Conservation (phyloP, 2,888 invertebrate species). For the Lycocerus yunnanus region DNA sequence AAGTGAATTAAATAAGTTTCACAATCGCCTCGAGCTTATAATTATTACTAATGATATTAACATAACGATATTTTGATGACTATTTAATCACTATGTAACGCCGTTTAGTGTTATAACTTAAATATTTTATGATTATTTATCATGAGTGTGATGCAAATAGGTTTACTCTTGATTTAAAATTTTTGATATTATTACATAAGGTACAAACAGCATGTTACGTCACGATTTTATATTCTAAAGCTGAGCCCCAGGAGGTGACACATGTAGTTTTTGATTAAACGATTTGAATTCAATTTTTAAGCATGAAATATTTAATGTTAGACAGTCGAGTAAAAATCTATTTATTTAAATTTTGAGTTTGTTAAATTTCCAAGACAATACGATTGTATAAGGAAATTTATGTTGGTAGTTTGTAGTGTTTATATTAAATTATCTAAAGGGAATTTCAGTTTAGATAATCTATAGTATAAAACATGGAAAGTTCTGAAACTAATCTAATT, state of each 20-base stretch:
- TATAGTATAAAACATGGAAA: conserved; percentile 17
- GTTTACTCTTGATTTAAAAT: conserved; percentile 1
- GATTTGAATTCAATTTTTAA: conserved; percentile 50
- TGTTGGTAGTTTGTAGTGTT: not conserved
- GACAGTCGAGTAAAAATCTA: not conserved
- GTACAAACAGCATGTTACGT: conserved; percentile 34
- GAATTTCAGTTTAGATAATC: conserved; percentile 17
- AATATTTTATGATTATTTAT: conserved; percentile 14
- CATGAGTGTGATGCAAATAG: conserved; percentile 11
- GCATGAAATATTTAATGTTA: not conserved
- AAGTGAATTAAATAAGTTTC: conserved; percentile 15
- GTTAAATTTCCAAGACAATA: not conserved
- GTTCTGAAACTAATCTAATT: conserved; percentile 26
- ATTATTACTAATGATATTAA: conserved; percentile 24
- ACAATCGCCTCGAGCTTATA: conserved; percentile 2
- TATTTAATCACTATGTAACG: conserved; percentile 20
- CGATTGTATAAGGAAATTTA: not conserved
- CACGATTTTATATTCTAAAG: conserved; percentile 30
- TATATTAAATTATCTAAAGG: conserved; percentile 7
- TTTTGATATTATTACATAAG: not conserved
- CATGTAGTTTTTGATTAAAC: conserved; percentile 54
- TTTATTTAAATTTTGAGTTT: not conserved
- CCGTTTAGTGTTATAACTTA: conserved; percentile 13
- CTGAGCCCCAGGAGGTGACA: conserved; percentile 53
- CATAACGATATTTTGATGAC: conserved; percentile 24